Evolutionary conservation across 2,797 vertebrate genomes (phyloP).

Genomic region (Poecilia velifera): DNA sequence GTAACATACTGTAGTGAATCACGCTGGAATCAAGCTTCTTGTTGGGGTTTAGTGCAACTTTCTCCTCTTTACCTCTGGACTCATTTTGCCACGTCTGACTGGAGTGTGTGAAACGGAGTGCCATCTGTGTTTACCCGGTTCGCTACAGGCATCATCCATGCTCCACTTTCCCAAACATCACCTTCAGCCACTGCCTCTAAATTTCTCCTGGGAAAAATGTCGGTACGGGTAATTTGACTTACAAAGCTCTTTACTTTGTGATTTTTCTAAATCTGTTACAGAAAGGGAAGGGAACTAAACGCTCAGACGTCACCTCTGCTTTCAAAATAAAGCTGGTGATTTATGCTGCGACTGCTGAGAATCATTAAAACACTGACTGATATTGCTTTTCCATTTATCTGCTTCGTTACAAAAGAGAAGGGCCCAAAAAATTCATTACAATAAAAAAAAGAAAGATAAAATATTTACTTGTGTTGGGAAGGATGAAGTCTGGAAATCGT

Average conservation of each 20-base stretch:
- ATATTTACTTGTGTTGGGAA: constrained; percentile 42
- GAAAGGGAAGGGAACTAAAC: constrained; percentile 34
- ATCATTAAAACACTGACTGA: constrained; percentile 59
- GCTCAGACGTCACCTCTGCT: constrained; percentile 55
- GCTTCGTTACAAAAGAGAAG: constrained; percentile 63
- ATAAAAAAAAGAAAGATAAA: constrained; percentile 51
- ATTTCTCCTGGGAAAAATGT: constrained; percentile 25
- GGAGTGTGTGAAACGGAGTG: constrained; percentile 57
- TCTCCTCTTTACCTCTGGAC: constrained; percentile 54
- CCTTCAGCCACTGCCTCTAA: constrained; percentile 8
- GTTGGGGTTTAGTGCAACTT: constrained; percentile 77
- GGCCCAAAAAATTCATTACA: constrained; percentile 63
- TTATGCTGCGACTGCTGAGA: constrained; percentile 47
- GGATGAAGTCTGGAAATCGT: constrained; percentile 11
- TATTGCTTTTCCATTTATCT: constrained; percentile 76
- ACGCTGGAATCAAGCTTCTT: constrained; percentile 70
- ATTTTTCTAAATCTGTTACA: constrained; percentile 28
- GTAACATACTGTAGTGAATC: constrained; percentile 77
- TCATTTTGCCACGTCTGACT: constrained; percentile 49
- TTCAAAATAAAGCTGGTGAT: constrained; percentile 75
- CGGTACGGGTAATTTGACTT: constrained; percentile 16
- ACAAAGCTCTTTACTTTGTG: constrained; percentile 22
- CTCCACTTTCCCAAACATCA: constrained; percentile 40
- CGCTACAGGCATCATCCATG: constrained; percentile 34
- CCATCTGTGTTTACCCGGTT: constrained; percentile 58